Evolutionary conservation across 2,113 vertebrate species (phyloP).

Genomic region (Narcine bancroftii): DNA sequence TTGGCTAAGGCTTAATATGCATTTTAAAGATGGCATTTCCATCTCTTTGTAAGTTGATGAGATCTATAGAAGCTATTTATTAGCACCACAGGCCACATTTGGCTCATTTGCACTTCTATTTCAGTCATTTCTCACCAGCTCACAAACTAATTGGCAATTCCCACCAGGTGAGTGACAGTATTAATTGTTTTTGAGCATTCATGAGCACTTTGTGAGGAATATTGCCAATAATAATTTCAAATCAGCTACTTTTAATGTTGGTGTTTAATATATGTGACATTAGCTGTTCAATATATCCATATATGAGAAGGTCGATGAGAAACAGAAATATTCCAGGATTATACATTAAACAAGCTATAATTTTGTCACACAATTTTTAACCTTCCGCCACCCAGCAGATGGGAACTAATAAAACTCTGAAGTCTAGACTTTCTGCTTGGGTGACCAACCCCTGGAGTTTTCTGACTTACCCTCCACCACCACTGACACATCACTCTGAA

Average conservation of each 20-base stretch:
- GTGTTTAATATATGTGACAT: not conserved
- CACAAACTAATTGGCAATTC: constrained; percentile 38
- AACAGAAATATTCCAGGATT: not conserved
- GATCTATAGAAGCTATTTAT: constrained; percentile 60
- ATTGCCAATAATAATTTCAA: constrained; percentile 27
- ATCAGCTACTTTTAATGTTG: not conserved
- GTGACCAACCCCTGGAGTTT: not conserved
- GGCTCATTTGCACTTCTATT: constrained; percentile 16
- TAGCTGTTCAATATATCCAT: not conserved
- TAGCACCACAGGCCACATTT: constrained; percentile 21
- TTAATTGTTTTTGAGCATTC: constrained; percentile 36
- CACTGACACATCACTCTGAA: not conserved
- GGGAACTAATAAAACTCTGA: not conserved
- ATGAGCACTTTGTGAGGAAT: constrained; percentile 16
- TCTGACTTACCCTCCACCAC: not conserved
- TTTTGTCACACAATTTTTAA: not conserved
- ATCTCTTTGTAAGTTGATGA: constrained; percentile 38
- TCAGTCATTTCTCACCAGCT: constrained; percentile 29
- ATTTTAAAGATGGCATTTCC: not conserved
- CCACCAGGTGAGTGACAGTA: constrained; percentile 26
- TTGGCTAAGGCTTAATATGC: not conserved
- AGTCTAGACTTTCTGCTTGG: not conserved
- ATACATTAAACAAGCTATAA: not conserved
- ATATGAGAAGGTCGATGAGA: not conserved
- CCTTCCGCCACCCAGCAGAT: not conserved